Evolutionary conservation across 1,140 invertebrate genomes (phyloP), one percentile per base, ranked within the genome.

Genomic region (Theocolax elegans): DNA sequence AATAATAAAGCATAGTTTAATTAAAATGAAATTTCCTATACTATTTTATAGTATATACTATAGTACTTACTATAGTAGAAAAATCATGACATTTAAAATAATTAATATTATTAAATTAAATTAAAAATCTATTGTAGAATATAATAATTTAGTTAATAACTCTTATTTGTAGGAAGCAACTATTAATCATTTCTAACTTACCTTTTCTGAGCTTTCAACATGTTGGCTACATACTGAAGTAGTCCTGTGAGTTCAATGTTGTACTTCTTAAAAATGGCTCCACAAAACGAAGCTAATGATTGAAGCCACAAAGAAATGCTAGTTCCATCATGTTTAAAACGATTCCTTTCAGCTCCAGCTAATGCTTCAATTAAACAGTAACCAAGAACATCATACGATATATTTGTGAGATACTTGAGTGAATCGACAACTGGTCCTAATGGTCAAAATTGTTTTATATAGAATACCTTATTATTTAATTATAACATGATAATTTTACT

Each of bases 221-320:
- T 95, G 88, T 99, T 99, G 13, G 95, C 95, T 17, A 99, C 95
- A 86, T 98, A 99, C 81, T 99, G 97, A 75, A 99, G 85, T 53
- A 99, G 86, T 15, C 97, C 97, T 12, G 94, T 94, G 46, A 99
- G 87, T 83, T 99, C 98, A 62, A 99, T 94, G 75, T 93, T 93
- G 85, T 99, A 99, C 83, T 99, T 99, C 85, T 98, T 98, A 81
- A 95, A 99, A 65, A 99, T 93, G 13, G 95, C 91, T 31, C 97
- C 97, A 78, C 95, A 95, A 86, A 99, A 99, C 48, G 92, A 94
- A 1, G 97, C 94, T 6, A 99, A 89, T 78, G 95, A 96, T 79
- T 97, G 95, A 9, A 99, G 88, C 97, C 97, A 99, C 7, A 93
- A 87, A 9, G 96, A 96, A 71, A 98, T 93, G 10, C 95, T 96